Percentiles rank a stretch among this genome's conserved stretches.
phyloP scores from a whole-genome alignment of 2,888 invertebrate genomes.

The Caprella mutica region DNA sequence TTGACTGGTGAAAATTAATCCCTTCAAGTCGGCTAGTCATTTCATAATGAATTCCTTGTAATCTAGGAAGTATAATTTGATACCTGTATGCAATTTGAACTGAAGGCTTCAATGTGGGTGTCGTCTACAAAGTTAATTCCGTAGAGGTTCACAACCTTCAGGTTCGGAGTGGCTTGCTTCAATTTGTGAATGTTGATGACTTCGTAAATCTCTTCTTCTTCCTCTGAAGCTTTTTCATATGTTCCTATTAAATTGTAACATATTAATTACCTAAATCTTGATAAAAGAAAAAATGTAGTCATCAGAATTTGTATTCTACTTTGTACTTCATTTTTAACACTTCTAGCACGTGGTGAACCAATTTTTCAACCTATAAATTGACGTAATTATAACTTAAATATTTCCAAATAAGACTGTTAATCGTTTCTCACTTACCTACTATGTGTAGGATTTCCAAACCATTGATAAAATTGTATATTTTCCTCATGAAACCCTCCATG shows the following conservation, averaged over 20 bases:
- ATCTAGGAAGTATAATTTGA: no score
- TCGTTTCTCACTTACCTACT: conserved; percentile 67
- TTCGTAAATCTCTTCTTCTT: conserved; percentile 98
- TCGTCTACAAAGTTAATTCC: conserved; percentile 98
- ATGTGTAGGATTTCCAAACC: conserved; percentile 93
- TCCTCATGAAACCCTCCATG: conserved; percentile 99
- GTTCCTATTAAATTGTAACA: conserved; percentile 54
- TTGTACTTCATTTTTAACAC: neutral
- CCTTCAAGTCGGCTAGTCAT: no score
- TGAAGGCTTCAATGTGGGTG: conserved; percentile 93
- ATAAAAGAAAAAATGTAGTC: conserved; percentile 2
- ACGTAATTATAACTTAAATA: no score
- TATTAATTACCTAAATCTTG: neutral
- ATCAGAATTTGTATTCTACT: no score
- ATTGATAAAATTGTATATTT: conserved; percentile 91
- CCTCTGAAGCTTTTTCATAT: conserved; percentile 94
- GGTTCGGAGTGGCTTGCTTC: conserved; percentile 94
- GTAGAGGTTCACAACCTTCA: conserved; percentile 92
- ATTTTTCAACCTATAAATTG: no score
- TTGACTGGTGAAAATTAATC: neutral
- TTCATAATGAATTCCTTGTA: no score
- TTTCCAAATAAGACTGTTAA: no score
- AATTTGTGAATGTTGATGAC: conserved; percentile 98
- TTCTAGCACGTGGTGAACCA: no score
- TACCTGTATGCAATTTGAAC: conserved; percentile 36